Base-by-base conservation (phyloP, 2,888 invertebrate species). In the Napeogenes sylphis region DNA sequence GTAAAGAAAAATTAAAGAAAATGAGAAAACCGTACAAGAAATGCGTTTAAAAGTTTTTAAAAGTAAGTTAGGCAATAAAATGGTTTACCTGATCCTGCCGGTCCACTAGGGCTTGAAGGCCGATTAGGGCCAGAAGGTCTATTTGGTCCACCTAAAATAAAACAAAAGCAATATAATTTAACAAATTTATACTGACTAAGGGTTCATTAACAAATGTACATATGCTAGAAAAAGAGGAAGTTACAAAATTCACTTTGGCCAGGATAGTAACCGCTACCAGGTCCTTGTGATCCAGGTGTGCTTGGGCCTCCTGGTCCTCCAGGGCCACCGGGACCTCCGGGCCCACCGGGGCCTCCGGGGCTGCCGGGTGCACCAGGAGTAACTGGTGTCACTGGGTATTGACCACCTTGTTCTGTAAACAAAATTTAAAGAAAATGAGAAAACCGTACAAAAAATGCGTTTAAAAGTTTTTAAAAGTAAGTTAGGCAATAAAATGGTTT, bases 341-440 rank as follows among this genome's bases (percentile, higher is more conserved):
- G 68, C 8, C 65, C 58, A 2, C 71, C 65, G 10, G 68, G 65
- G 45, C 61, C 54, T 12, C 62, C 62, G 6, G 64, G 62, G 2
- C 46, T 12, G 61, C 74, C 61, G 33, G 77, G 76, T 5, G 67
- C 58, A 6, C 61, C 61, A 30, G 61, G 47, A 5, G 30, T 67
- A 13, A 70, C 71, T 30, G 69, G 70, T 46, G 65, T 71, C 2
- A 75, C 80, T 0, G 76, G 92, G 90, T 61, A 78, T 88, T 71
- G 82, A 89, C 70, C 73, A 14, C 78, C 93, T 30, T 66, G 84
- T 90, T 61, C 77, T 68, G 67, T 45, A 13, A 47, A 4, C n/a
- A 47, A 6, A 6, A 6, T 1, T 1, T 21, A 3, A 38, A 6
- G 3, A 38, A 38, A 2, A 6, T 6, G 3, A 38, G 8, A 3